Evolutionary conservation across 2,888 invertebrate genomes (phyloP), one percentile per base, ranked within the genome.

Genomic region (Hypsopygia costalis): DNA sequence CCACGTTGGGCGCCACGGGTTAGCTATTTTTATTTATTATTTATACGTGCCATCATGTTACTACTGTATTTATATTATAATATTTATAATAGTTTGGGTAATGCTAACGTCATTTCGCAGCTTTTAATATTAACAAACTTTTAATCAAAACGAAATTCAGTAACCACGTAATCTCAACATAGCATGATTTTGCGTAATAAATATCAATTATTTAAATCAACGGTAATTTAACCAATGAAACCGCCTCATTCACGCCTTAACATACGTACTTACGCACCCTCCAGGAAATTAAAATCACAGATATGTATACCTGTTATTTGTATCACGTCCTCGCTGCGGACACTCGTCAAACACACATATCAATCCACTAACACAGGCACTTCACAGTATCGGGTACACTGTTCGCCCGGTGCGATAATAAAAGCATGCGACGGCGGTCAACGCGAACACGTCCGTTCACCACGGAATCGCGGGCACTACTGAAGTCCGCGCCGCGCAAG

Each of bases 401-500:
- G 67, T 63, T 59, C 74, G 75, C 74, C 69, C 64, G 70, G 55
- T 55, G 57, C 58, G 62, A 54, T 55, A 52, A 6, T 20, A 27
- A 50, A 54, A 49, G 56, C 45, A 46, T 47, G 52, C 45, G 40
- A 52, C 39, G 41, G 43, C 21, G 12, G 36, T 41, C 34, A 29
- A 42, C 45, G 56, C 56, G 58, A 61, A 49, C 44, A 63, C 78
- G 74, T 67, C 66, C 69, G 52, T 49, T 47, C 69, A 47, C 51
- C 67, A 52, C 69, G 56, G 58, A 50, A 60, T 55, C 81, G 57
- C 85, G 80, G 64, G 52, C 55, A 58, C 55, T 57, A 85, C 86
- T 83, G 73, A 58, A 43, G 47, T 53, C 52, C 60, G 67, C 63
- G 64, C 69, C 74, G 82, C 83, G 81, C 85, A 81, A 74, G 69